Conservation (phyloP, 2,888 invertebrate species). For the Xestobium rufovillosum region DNA sequence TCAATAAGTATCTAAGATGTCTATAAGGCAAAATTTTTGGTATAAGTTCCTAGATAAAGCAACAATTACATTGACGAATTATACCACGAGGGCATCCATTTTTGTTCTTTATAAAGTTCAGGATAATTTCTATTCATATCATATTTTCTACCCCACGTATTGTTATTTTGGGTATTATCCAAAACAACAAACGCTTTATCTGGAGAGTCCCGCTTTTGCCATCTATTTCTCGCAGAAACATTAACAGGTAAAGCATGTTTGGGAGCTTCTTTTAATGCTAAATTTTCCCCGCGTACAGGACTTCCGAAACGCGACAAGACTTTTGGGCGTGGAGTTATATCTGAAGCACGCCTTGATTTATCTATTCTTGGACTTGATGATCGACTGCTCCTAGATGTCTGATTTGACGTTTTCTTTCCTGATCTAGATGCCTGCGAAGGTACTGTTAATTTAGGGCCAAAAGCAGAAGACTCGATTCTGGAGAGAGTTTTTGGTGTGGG, state of each 20-base stretch:
- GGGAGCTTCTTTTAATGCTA: slow-evolving; percentile 23
- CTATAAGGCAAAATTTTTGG: no score
- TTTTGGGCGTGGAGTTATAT: slow-evolving; percentile 1
- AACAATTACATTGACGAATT: slow-evolving; percentile 27
- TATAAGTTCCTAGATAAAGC: no score
- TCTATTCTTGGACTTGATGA: neutral
- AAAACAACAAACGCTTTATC: slow-evolving; percentile 30
- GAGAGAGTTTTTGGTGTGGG: slow-evolving; percentile 9
- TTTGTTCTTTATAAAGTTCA: slow-evolving; percentile 33
- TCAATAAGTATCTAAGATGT: no score
- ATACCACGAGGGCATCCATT: slow-evolving; percentile 48
- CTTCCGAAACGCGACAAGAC: slow-evolving; percentile 33
- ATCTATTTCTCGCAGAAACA: slow-evolving; percentile 16
- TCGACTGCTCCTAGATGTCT: neutral
- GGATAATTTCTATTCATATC: no score
- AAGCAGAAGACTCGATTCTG: slow-evolving; percentile 18
- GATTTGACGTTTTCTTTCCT: slow-evolving; percentile 1
- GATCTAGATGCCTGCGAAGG: neutral
- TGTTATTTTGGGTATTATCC: slow-evolving; percentile 26
- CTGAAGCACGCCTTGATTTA: slow-evolving; percentile 8
- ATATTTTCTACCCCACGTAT: slow-evolving; percentile 17
- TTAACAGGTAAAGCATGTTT: slow-evolving; percentile 18
- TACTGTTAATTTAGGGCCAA: slow-evolving; percentile 18
- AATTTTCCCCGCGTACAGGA: slow-evolving; percentile 31
- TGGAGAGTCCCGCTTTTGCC: slow-evolving; percentile 20